Percentiles rank a stretch among this genome's conserved stretches.
Evolutionary conservation across 92 coral and sea anemone genomes (phyloP).

Genomic region (Desmophyllum pertusum): DNA sequence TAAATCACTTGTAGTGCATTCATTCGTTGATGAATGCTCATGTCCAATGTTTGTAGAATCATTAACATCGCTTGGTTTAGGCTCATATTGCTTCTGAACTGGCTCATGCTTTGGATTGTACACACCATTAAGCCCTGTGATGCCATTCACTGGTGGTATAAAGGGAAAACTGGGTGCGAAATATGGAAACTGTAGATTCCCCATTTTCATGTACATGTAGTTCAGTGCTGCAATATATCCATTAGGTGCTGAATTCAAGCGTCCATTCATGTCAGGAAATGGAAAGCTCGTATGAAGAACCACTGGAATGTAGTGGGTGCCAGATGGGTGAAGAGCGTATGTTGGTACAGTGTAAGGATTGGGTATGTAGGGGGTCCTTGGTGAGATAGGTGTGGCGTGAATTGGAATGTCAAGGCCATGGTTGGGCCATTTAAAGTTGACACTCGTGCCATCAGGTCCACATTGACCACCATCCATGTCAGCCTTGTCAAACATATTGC

Average conservation of each 20-base stretch:
- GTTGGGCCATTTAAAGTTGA: slow-evolving; percentile 23
- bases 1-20: slow-evolving; percentile 3
- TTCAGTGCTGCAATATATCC: slow-evolving; percentile 20
- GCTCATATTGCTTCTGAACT: slow-evolving; percentile 20
- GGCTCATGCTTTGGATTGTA: slow-evolving; percentile 30
- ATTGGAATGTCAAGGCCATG: slow-evolving; percentile 8
- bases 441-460: slow-evolving; percentile 6
- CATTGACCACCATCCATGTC: slow-evolving; percentile 21
- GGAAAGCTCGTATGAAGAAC: slow-evolving; percentile 71
- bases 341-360: slow-evolving; percentile 70
- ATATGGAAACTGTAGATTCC: slow-evolving; percentile 23
- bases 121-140: slow-evolving; percentile 14
- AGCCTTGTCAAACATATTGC: slow-evolving; percentile 21
- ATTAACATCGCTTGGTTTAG: slow-evolving; percentile 17
- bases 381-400: slow-evolving; percentile 46
- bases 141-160: neutral
- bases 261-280: slow-evolving; percentile 30
- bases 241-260: slow-evolving; percentile 23
- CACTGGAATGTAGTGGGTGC: slow-evolving; percentile 89
- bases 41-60: neutral
- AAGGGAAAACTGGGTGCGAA: slow-evolving; percentile 22
- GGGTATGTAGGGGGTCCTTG: slow-evolving; percentile 60
- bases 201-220: slow-evolving; percentile 31
- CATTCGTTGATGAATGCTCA: slow-evolving; percentile 1
- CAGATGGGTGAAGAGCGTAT: slow-evolving; percentile 83